phyloP scores from a whole-genome alignment of 2,888 invertebrate genomes.

The Acanthosepion lycidas region DNA sequence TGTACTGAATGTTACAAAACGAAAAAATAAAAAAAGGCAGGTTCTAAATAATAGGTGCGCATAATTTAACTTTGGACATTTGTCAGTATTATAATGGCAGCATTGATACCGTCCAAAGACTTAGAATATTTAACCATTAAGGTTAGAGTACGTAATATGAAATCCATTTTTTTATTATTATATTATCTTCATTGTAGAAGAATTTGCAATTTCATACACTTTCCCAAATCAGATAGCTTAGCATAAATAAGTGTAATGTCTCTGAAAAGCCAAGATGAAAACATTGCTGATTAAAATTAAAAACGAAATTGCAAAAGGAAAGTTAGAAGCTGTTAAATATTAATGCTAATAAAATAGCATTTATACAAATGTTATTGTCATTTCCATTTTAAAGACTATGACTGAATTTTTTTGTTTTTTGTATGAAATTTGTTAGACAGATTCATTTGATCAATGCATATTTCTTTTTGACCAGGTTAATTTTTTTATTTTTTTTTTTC shows the following conservation, averaged over 20 bases:
- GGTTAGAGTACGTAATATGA: neutral
- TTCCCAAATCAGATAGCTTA: no score
- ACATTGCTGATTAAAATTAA: neutral
- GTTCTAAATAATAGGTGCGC: neutral
- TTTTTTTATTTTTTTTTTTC: no score
- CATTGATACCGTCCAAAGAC: slow-evolving; percentile 22
- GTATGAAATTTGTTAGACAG: no score
- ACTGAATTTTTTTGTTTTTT: neutral
- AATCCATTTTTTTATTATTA: no score
- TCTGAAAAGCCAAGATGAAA: neutral
- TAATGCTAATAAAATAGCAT: neutral
- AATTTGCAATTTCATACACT: neutral
- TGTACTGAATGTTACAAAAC: no score
- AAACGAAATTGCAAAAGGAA: neutral
- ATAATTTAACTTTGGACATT: neutral
- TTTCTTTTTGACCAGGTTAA: no score
- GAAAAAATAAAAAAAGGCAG: no score
- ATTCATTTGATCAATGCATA: no score
- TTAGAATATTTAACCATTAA: neutral
- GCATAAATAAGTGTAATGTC: neutral
- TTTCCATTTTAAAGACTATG: neutral
- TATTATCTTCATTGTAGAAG: neutral
- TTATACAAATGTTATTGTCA: neutral
- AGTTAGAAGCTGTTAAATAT: neutral
- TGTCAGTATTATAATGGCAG: neutral